These are phyloP conservation scores for Hoplodrina ambigua DNA, from an alignment of 2,888 invertebrate genomes.

Conservation along the genomic window DNA sequence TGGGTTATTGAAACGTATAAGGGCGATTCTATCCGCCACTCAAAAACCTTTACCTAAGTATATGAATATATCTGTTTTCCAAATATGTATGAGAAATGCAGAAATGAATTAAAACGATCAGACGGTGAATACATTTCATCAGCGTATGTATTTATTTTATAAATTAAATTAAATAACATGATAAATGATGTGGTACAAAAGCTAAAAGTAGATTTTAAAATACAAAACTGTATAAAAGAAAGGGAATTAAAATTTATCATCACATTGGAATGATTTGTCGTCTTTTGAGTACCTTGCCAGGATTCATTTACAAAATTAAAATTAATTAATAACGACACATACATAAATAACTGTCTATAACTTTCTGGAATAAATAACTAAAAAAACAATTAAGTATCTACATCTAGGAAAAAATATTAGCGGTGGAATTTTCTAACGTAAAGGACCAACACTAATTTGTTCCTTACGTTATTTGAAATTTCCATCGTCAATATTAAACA, in stretches of 20 bases:
- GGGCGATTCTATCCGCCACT: not conserved
- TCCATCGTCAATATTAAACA: not conserved
- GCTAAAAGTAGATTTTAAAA: constrained; percentile 38
- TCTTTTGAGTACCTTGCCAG: constrained; percentile 33
- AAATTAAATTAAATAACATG: constrained; percentile 25
- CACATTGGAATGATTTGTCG: constrained; percentile 51
- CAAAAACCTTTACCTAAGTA: not conserved
- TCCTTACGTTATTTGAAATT: too few relatives aligned
- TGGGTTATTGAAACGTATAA: not conserved
- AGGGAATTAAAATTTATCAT: constrained; percentile 3
- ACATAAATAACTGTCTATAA: constrained; percentile 11
- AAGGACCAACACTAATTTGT: too few relatives aligned
- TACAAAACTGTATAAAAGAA: constrained; percentile 23
- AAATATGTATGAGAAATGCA: not conserved
- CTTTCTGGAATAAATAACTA: constrained; percentile 32
- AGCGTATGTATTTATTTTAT: constrained; percentile 36
- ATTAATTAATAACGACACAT: not conserved
- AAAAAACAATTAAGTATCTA: constrained; percentile 28
- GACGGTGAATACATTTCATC: constrained; percentile 9
- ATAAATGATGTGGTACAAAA: constrained; percentile 48
- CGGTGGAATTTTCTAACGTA: not conserved
- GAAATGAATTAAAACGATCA: constrained; percentile 26
- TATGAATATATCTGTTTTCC: not conserved
- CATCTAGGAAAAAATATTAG: constrained; percentile 7
- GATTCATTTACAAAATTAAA: not conserved